Evolutionary conservation across 2,113 vertebrate genomes (phyloP).

Genomic region (Vulpes vulpes): DNA sequence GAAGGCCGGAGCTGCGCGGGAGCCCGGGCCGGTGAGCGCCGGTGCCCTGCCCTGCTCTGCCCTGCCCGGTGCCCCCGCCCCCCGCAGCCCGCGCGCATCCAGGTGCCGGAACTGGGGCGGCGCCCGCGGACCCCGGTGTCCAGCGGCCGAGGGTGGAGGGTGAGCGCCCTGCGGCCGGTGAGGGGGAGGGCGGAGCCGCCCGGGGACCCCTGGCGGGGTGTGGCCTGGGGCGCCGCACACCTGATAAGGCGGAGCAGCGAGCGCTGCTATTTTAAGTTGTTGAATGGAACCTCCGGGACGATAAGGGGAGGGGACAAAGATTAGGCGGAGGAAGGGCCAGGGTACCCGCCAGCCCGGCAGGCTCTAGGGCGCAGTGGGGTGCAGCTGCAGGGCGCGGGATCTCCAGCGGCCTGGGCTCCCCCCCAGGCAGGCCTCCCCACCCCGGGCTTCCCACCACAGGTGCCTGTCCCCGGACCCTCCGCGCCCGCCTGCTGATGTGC

Average conservation of each 20-base stretch:
- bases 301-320: slow-evolving; percentile 59
- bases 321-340: background rate
- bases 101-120: slow-evolving; percentile 54
- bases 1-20: slow-evolving; percentile 81
- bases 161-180: slow-evolving; percentile 56
- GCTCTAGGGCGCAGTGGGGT: slow-evolving; percentile 17
- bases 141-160: slow-evolving; percentile 75
- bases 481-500: slow-evolving; percentile 73
- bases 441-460: slow-evolving; percentile 70
- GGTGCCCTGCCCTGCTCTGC: slow-evolving; percentile 68
- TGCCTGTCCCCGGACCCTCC: slow-evolving; percentile 46
- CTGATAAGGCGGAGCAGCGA: slow-evolving; percentile 63
- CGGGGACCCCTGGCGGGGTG: background rate
- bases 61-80: background rate
- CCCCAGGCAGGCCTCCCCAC: slow-evolving; percentile 59
- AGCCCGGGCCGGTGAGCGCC: slow-evolving; percentile 51
- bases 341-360: background rate
- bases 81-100: background rate
- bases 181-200: slow-evolving; percentile 49
- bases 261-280: slow-evolving; percentile 77
- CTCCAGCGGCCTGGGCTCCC: background rate
- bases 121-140: slow-evolving; percentile 47
- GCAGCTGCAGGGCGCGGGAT: background rate
- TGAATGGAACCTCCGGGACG: slow-evolving; percentile 32
- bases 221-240: slow-evolving; percentile 61